Base-by-base conservation (phyloP, 2,113 vertebrate species). In the Conger conger region DNA sequence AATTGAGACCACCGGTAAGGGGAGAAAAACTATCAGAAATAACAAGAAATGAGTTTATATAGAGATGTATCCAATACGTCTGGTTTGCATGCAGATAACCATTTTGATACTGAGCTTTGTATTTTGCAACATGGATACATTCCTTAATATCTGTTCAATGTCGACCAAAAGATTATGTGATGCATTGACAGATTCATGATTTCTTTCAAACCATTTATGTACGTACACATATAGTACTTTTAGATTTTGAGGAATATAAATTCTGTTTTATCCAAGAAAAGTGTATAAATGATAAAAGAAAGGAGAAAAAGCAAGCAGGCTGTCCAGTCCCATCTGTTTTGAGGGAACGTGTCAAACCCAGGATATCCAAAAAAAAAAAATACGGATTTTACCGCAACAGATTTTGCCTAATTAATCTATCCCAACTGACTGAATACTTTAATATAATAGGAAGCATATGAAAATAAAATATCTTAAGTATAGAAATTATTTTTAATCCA, bases 91-190 rank as follows among this genome's bases (percentile, higher is more conserved):
- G 45, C 50, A 35, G 35, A n/a, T 42, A 79, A 54, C 35, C 27
- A 53, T 60, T 60, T 60, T 15, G 30, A 27, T 60, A 40, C 36
- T 60, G 77, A 40, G 76, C 53, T 80, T 54, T 79, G 76, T 40
- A 79, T 79, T 83, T 76, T 83, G 68, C 42, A 78, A 53, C 18
- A 42, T 54, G 82, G 45, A 83, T 20, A 83, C 82, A 83, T 83
- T 83, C 63, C 60, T 76, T 83, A 20, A 33, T 23, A 38, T 11
- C n/a, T 33, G 27, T 73, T 73, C n/a, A 9, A 33, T 45, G 40
- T 68, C n/a, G 60, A 76, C 63, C 13, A 83, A 63, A 68, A 83
- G 42, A 60, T 76, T 76, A 83, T 73, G 63, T 83, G 42, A 76
- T 76, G 82, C 40, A 18, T 54, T 42, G 81, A 42, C 17, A 60